These are phyloP conservation scores for Tenebrio molitor DNA, from an alignment of 1,140 invertebrate species.

Conservation along the genomic window DNA sequence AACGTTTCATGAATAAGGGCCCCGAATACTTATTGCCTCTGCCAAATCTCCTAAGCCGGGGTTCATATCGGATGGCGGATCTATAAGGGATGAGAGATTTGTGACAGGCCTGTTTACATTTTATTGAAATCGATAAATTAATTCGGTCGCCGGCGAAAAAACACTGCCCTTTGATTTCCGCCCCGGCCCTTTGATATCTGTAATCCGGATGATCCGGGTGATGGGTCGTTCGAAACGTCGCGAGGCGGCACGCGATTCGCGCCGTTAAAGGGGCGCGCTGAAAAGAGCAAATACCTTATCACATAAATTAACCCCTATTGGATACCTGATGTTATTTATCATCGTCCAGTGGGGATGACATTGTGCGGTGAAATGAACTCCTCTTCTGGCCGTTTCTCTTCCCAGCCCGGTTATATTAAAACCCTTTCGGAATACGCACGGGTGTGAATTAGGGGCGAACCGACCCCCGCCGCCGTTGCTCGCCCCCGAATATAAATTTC, in stretches of 20 bases:
- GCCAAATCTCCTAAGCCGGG: too few relatives aligned
- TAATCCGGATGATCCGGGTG: too few relatives aligned
- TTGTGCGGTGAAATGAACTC: conserved; percentile 10
- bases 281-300: conserved; percentile 26
- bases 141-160: too few relatives aligned
- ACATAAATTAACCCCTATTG: conserved; percentile 20
- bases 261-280: not conserved
- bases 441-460: conserved; percentile 19
- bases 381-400: not conserved
- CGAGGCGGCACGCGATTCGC: conserved; percentile 20
- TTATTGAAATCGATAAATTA: conserved; percentile 27
- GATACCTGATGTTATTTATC: conserved; percentile 16
- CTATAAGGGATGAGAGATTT: not conserved
- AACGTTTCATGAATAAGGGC: conserved; percentile 5
- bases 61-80: not conserved
- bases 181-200: too few relatives aligned
- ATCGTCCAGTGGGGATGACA: conserved; percentile 29
- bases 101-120: conserved; percentile 16
- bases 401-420: not conserved
- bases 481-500: conserved; percentile 7
- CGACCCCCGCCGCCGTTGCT: not conserved
- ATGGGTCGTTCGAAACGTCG: too few relatives aligned
- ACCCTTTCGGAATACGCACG: not conserved
- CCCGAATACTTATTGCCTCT: conserved; percentile 20
- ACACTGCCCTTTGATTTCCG: conserved; percentile 12